Conservation (phyloP, 2,888 invertebrate genomes). For the Harpalus rubripes region DNA sequence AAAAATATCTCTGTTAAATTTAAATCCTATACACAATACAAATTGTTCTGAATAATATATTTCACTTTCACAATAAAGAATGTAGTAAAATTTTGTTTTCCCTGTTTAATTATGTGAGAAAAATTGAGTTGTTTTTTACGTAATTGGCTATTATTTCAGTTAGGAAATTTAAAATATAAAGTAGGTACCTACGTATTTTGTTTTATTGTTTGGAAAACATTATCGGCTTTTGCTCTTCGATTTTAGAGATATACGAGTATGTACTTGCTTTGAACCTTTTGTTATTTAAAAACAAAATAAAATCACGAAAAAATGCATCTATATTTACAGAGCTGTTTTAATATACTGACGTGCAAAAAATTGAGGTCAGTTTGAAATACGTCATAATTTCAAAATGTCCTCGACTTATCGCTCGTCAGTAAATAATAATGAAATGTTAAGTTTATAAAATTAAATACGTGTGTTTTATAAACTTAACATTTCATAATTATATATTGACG, state of each 20-base stretch:
- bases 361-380: too few relatives aligned
- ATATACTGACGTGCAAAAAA: too few relatives aligned
- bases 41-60: constrained; percentile 37
- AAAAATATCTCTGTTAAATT: not conserved
- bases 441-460: too few relatives aligned
- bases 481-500: too few relatives aligned
- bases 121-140: constrained; percentile 14
- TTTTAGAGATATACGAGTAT: not conserved
- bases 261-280: not conserved
- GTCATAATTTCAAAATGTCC: too few relatives aligned
- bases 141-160: constrained; percentile 35
- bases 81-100: constrained; percentile 20
- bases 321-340: too few relatives aligned
- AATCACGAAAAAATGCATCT: too few relatives aligned
- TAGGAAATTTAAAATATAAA: too few relatives aligned
- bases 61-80: constrained; percentile 11
- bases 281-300: too few relatives aligned
- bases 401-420: too few relatives aligned
- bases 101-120: constrained; percentile 25
- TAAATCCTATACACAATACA: not conserved
- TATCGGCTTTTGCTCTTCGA: not conserved
- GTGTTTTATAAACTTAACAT: too few relatives aligned
- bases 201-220: constrained; percentile 22
- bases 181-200: constrained; percentile 19
- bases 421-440: too few relatives aligned